Evolutionary conservation across 1,140 invertebrate species (phyloP).

Genomic region (Drosophila bifasciata): DNA sequence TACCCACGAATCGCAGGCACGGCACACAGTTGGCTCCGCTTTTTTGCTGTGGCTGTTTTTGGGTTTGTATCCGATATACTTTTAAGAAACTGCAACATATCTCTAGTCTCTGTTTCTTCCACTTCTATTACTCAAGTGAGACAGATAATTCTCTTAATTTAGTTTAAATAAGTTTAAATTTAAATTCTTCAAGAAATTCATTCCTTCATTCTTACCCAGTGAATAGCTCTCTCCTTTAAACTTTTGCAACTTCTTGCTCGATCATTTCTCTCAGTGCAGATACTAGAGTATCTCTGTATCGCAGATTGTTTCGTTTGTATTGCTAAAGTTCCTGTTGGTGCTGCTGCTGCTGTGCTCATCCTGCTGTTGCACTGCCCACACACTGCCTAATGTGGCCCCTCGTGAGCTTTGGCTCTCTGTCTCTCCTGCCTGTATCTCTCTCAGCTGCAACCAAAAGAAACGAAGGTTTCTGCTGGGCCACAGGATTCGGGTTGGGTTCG

Average conservation of each 20-base stretch:
- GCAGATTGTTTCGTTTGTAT: conserved; percentile 43
- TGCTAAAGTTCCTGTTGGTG: conserved; percentile 14
- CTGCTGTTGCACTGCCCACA: conserved; percentile 26
- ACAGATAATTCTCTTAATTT: too few species aligned
- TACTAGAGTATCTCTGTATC: conserved; percentile 31
- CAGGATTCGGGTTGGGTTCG: conserved; percentile 28
- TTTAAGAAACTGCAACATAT: background rate
- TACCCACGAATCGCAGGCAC: conserved; percentile 31
- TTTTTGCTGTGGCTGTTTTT: conserved; percentile 9
- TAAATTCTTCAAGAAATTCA: too few species aligned
- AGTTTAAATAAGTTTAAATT: too few species aligned
- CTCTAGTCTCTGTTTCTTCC: too few species aligned
- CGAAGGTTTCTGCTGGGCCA: conserved; percentile 37
- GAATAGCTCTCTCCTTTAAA: background rate
- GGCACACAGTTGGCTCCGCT: conserved; percentile 9
- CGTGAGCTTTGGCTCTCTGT: conserved; percentile 4
- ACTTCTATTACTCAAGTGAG: too few species aligned
- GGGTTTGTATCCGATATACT: background rate
- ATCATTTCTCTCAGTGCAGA: conserved; percentile 24
- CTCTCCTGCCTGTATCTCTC: conserved; percentile 10
- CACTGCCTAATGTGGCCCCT: conserved; percentile 24
- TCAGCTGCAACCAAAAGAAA: conserved; percentile 8
- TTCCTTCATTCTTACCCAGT: too few species aligned
- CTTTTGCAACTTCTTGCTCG: background rate
- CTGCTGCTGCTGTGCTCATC: background rate